Conservation (phyloP, 2,797 vertebrate species). For the Bucorvus abyssinicus region DNA sequence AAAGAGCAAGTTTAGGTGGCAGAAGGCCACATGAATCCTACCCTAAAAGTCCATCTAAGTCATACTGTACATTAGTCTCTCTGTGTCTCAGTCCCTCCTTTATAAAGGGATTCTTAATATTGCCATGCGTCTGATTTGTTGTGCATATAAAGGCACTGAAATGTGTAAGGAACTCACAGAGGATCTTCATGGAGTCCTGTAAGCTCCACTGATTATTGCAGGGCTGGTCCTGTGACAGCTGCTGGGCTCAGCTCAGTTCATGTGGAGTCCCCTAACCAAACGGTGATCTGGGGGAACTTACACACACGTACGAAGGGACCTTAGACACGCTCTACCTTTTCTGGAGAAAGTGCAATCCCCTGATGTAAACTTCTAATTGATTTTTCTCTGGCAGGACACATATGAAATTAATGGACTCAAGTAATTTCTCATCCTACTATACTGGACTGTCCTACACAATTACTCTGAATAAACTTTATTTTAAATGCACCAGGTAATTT, state of each 20-base stretch:
- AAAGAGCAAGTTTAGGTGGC: not conserved
- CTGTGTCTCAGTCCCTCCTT: not conserved
- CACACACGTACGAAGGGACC: not conserved
- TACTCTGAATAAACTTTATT: slow-evolving; percentile 30
- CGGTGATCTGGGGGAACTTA: not conserved
- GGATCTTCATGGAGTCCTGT: not conserved
- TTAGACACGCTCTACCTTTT: not conserved
- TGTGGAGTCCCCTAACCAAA: not conserved
- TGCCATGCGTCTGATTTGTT: not conserved
- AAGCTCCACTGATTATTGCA: not conserved
- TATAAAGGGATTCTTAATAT: not conserved
- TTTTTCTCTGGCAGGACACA: not conserved
- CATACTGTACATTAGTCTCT: not conserved
- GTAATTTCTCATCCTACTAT: not conserved
- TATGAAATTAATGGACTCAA: slow-evolving; percentile 4
- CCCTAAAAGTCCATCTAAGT: not conserved
- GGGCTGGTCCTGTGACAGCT: not conserved
- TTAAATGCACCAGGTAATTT: not conserved
- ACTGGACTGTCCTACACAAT: not conserved
- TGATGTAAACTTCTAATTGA: not conserved
- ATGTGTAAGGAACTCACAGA: not conserved
- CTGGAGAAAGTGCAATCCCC: not conserved
- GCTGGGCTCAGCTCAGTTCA: not conserved
- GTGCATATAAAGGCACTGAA: not conserved
- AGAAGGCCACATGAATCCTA: not conserved